Evolutionary conservation across 2,888 invertebrate genomes (phyloP), one percentile per base, ranked within the genome.

Genomic region (Clostera curtula): DNA sequence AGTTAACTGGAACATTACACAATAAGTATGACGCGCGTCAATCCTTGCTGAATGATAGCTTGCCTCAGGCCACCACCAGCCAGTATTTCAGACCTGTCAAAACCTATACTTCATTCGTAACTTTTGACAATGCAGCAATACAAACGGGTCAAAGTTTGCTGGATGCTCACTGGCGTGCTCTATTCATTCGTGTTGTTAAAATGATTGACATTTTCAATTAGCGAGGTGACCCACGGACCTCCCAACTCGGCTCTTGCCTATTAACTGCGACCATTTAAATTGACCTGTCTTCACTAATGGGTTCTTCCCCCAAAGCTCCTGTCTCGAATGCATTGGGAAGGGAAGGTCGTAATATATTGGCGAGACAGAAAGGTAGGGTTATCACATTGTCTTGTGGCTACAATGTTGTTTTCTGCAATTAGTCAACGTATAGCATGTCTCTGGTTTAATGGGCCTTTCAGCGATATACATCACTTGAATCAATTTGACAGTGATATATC

Each of bases 121-220:
- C 39, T 27, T 34, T 36, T 28, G 27, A 38, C 23, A 29, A 35
- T 22, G 19, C 17, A 19, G 25, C 27, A 36, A 31, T 39, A 30
- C 27, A 24, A 37, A 54, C 43, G 55, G 69, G 31, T 62, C 73
- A 48, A 23, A 19, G 31, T 62, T 56, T 37, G 43, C 43, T 71
- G 72, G 76, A 39, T 53, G 55, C 34, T 20, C 6, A 47, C 55
- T 58, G 53, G 31, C 70, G 67, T 70, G 68, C 73, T 66, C 76
- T 73, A 79, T 82, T 84, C 76, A 82, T 86, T 86, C 86, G 80
- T 83, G 86, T 89, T 89, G 89, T 89, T 89, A 89, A 87, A 85
- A 86, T 90, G 90, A 90, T 90, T 90, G 90, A 89, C 90, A 89
- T 86, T 86, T 90, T 89, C 90, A 90, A 90, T 90, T 90, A 90